Percentiles rank a stretch among this genome's conserved stretches.
phyloP scores from a whole-genome alignment of 1,140 invertebrate species.

The Drosophila tristis region DNA sequence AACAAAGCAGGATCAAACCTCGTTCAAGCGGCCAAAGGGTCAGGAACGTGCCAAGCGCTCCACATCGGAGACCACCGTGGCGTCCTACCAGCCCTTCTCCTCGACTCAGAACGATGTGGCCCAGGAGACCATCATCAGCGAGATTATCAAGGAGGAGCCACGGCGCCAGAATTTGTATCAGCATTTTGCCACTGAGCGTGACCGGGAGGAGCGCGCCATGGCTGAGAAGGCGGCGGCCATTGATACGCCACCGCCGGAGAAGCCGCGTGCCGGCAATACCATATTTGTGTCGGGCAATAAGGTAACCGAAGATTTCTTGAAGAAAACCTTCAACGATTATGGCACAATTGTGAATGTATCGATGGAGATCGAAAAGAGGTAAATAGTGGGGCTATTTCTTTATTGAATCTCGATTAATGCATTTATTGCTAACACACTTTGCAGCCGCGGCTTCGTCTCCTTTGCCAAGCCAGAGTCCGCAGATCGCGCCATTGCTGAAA shows the following conservation, averaged over 20 bases:
- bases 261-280: conserved; percentile 91
- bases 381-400: conserved; percentile 46
- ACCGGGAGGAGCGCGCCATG: conserved; percentile 85
- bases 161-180: conserved; percentile 91
- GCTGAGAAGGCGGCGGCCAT: conserved; percentile 84
- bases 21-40: conserved; percentile 91
- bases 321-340: conserved; percentile 91
- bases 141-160: conserved; percentile 83
- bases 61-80: conserved; percentile 88
- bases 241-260: conserved; percentile 85
- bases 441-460: conserved; percentile 93
- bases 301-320: conserved; percentile 92
- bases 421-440: neutral
- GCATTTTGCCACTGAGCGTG: conserved; percentile 92
- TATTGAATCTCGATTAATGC: conserved; percentile 6
- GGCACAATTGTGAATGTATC: conserved; percentile 94
- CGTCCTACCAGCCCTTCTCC: conserved; percentile 95
- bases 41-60: conserved; percentile 91
- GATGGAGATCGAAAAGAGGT: conserved; percentile 95
- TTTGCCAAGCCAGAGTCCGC: conserved; percentile 96
- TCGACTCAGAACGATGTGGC: conserved; percentile 87
- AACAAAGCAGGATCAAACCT: conserved; percentile 91
- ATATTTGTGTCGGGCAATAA: conserved; percentile 93
- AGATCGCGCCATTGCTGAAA: conserved; percentile 93
- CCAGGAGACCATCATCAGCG: conserved; percentile 80